Evolutionary conservation across 2,113 vertebrate species (phyloP), one percentile per base, ranked within the genome.

Genomic region (Phalacrocorax aristotelis): DNA sequence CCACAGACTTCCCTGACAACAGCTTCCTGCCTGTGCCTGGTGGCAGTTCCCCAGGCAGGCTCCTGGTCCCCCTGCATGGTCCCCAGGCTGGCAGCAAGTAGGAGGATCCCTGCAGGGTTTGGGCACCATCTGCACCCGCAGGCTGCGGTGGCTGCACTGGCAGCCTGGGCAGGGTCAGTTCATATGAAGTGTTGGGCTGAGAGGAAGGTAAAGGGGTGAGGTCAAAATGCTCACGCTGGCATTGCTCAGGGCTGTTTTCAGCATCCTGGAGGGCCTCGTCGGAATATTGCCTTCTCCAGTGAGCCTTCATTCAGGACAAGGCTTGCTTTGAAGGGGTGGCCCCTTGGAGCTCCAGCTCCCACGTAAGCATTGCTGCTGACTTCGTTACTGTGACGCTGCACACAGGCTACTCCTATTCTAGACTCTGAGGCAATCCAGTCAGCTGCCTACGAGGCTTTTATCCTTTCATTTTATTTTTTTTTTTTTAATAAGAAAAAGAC

Each of bases 91-190:
- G 12, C 11, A 2, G 55, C 38, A 3, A 57, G 29, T 7, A 6
- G 11, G 36, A 34, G 1, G 14, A 27, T 65, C 85, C 38, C 26
- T 52, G 5, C 23, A 20, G 64, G 26, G 0, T 25, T 46, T 84
- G 34, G 30, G 6, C 27, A 20, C 64, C 36, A 12, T 4, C 25
- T 19, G 15, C 11, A 36, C 34, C 19, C 1, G 0, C 46, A 25
- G 21, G 15, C 36, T 2, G 0, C 3, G 5, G 7, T 9, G 61
- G 8, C 49, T 75, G 12, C 6, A 3, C 38, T 0, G 0, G 9
- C 30, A 72, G 6, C 36, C 46, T 27, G 23, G 46, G 27, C 2
- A 5, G 21, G 38, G 3, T 23, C 15, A 7, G n/a, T 38, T 88
- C 20, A 4, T 30, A 13, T 2, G 0, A 9, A 74, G 27, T 4